Conservation (phyloP, 2,888 invertebrate species). For the Ochropacha duplaris region DNA sequence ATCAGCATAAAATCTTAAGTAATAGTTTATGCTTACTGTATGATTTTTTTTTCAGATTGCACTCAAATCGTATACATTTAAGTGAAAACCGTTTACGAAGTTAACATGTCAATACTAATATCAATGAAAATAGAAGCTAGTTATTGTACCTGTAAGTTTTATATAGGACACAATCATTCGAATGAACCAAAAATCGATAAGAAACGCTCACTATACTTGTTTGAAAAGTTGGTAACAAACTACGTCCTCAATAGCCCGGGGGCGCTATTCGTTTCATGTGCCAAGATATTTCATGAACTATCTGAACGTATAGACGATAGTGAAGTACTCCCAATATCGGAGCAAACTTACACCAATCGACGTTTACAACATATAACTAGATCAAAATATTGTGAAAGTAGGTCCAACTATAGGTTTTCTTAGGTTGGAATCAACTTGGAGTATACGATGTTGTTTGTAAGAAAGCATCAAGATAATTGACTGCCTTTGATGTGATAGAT, state of each 20-base stretch:
- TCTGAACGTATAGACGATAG: constrained; percentile 15
- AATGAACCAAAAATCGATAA: constrained; percentile 7
- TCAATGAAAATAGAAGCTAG: too few relatives aligned
- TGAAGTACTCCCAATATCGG: constrained; percentile 4
- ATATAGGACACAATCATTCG: constrained; percentile 5
- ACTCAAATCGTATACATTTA: too few relatives aligned
- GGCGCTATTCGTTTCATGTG: constrained; percentile 10
- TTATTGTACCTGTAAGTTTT: not conserved
- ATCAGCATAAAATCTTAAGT: too few relatives aligned
- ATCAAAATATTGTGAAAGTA: constrained; percentile 11
- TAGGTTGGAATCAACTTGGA: not conserved
- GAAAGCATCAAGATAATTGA: not conserved
- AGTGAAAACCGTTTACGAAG: too few relatives aligned
- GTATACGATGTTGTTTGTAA: not conserved
- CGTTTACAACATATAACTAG: constrained; percentile 14
- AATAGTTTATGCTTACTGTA: too few relatives aligned
- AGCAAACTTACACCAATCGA: constrained; percentile 10
- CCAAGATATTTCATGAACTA: constrained; percentile 26
- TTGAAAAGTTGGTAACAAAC: constrained; percentile 31
- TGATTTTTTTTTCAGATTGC: too few relatives aligned
- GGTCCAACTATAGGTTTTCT: not conserved
- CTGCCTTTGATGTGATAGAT: not conserved
- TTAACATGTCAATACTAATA: too few relatives aligned
- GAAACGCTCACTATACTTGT: not conserved
- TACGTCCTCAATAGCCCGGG: constrained; percentile 23